Base-by-base conservation (phyloP, 2,113 vertebrate genomes). In the Leucosticte australis region DNA sequence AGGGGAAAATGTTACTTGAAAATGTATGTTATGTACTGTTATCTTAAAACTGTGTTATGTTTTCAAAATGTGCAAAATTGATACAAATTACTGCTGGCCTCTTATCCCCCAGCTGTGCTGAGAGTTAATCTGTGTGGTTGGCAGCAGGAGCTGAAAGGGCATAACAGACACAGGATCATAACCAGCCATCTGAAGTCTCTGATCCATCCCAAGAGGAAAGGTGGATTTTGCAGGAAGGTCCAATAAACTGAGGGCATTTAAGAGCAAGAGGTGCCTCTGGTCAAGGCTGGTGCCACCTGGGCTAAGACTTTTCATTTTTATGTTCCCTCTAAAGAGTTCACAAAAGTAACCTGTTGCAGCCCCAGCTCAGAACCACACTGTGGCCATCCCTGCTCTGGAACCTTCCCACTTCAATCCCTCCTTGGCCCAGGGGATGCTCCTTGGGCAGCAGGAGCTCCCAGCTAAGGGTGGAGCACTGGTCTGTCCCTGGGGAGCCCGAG, bases 301-400 rank as follows among this genome's bases (percentile, higher is more conserved):
- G 20, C 50, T 55, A 20, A 11, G 4, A 3, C 28, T 70, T 17
- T 2, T 18, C 35, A 15, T 73, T 15, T 3, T 21, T 7, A 12
- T 11, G 6, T 22, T 30, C 69, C 8, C 27, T 82, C 19, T 63
- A 5, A 78, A 33, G 49, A 9, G 23, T 18, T 76, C 74, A 44
- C 23, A 8, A 6, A n/a, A 77, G 26, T 26, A 14, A 80, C 53
- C 27, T 41, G n/a, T 5, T 60, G 33, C 24, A 73, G 57, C 59
- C 15, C 0, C 57, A 59, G 62, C 64, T 93, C 78, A 37, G 7
- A 39, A 17, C 18, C 0, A 0, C 12, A 1, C 47, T 11, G 26
- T 13, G 52, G 39, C 73, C 0, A 0, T 50, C 53, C 26, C 6
- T 50, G 52, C 26, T 0, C n/a, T n/a, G 23, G 33, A 30, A 71